Base-by-base conservation (phyloP, 2,888 invertebrate species). In the Geotrupes spiniger region DNA sequence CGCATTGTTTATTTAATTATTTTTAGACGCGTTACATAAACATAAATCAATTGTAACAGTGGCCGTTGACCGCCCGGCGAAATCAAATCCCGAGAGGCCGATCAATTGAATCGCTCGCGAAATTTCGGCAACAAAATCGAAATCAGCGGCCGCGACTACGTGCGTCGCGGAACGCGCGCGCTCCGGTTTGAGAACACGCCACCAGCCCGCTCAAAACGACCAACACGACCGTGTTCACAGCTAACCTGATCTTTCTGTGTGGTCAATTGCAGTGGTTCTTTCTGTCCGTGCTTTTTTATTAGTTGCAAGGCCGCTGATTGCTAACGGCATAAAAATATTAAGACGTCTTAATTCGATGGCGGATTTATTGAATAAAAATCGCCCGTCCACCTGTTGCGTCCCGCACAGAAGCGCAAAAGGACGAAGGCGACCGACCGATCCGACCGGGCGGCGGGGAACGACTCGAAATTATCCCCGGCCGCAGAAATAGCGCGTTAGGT, bases 261-360 rank as follows among this genome's bases (percentile, higher is more conserved):
- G 61, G 61, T 56, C 61, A 54, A 46, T 58, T 49, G 59, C 56
- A 59, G 60, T 58, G 58, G 61, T 58, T 61, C 59, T 59, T 57
- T 59, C 56, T 51, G 53, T 52, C 52, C 48, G 57, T 52, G 57
- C 59, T 56, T 57, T 59, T 59, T 59, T 55, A 57, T 60, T 59
- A 58, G 54, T 26, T 53, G 56, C 60, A 60, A 60, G 60, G 60
- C 59, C 59, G 57, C 49, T 53, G 53, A 56, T 61, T 48, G 59
- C 61, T 58, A 55, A 60, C 53, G 61, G 61, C 61, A 47, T 46
- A 42, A 49, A 50, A 53, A 52, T 42, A 42, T 42, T 42, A 42
- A 51, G 53, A 54, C 52, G 50, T 53, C 56, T 56, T 49, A 58
- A 54, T 58, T 56, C 56, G 48, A 51, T 51, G 42, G 51, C 48